A percentile compares a stretch with the other conserved stretches of the same genome.
Evolutionary conservation across 2,113 vertebrate species (phyloP).

Genomic region (Elaphurus davidianus): DNA sequence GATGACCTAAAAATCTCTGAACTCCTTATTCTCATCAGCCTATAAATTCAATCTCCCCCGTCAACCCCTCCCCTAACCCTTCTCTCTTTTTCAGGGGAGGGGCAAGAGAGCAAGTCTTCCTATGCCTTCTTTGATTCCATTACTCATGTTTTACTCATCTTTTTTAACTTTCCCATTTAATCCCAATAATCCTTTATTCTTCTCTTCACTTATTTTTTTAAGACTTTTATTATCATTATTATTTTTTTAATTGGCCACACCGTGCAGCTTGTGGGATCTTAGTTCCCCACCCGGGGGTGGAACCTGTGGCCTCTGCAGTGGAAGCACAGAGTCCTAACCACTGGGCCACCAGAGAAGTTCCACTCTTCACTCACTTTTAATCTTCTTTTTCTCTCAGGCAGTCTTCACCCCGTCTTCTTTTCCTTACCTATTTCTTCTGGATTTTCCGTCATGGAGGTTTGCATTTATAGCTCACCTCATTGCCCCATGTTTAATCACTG

Average conservation of each 20-base stretch:
- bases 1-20: slow-evolving; percentile 9
- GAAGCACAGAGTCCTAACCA: background rate
- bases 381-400: background rate
- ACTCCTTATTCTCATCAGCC: background rate
- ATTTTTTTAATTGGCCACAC: background rate
- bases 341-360: background rate
- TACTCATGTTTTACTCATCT: too few relatives aligned
- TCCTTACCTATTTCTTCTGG: background rate
- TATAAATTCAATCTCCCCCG: background rate
- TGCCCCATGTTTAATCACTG: slow-evolving; percentile 54
- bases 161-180: background rate
- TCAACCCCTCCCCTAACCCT: too few relatives aligned
- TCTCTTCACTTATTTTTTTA: background rate
- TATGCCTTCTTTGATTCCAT: background rate
- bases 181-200: background rate
- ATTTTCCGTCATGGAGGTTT: background rate
- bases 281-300: background rate
- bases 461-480: slow-evolving; percentile 45
- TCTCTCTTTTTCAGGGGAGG: background rate
- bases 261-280: background rate
- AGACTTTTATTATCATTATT: background rate
- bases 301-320: background rate
- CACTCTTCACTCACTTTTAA: background rate
- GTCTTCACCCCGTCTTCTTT: background rate
- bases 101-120: background rate